A percentile compares a stretch with the other conserved stretches of the same genome.
phyloP scores from a whole-genome alignment of 2,888 invertebrate genomes.

The Uloborus plumipes region DNA sequence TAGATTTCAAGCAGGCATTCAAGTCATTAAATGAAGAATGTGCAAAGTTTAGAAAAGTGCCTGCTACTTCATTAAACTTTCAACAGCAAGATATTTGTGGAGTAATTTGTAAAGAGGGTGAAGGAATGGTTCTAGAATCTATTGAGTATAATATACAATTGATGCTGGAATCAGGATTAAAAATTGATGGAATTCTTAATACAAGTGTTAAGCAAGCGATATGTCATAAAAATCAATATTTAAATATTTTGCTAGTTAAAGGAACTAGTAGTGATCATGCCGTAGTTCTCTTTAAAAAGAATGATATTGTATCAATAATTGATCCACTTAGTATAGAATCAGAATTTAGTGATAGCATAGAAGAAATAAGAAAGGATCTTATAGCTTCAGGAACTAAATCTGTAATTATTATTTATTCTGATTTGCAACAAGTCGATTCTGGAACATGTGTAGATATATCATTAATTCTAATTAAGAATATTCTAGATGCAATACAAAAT shows the following conservation, averaged over 20 bases:
- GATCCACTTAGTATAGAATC: constrained; percentile 2
- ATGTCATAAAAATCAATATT: neutral
- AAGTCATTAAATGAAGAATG: constrained; percentile 19
- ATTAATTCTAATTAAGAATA: constrained; percentile 3
- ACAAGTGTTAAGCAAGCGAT: neutral
- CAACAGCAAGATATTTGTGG: constrained; percentile 10
- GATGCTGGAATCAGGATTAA: too few relatives aligned
- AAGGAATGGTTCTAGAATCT: constrained; percentile 18
- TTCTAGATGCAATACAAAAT: neutral
- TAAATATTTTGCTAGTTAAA: neutral
- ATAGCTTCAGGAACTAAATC: constrained; percentile 3
- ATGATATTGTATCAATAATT: neutral
- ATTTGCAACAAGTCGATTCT: neutral
- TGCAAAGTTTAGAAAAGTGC: constrained; percentile 2
- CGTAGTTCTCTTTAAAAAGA: neutral
- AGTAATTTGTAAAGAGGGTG: constrained; percentile 12
- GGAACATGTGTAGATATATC: too few relatives aligned
- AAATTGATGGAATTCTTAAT: neutral
- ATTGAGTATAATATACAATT: constrained; percentile 8
- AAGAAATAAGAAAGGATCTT: constrained; percentile 1
- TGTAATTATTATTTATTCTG: neutral
- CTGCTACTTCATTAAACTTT: neutral
- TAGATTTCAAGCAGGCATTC: constrained; percentile 8
- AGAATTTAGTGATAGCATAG: neutral
- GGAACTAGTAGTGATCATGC: neutral